A percentile compares a stretch with the other conserved stretches of the same genome.
These are phyloP conservation scores for Galemys pyrenaicus DNA, from an alignment of 2,113 vertebrate species.

Conservation along the genomic window DNA sequence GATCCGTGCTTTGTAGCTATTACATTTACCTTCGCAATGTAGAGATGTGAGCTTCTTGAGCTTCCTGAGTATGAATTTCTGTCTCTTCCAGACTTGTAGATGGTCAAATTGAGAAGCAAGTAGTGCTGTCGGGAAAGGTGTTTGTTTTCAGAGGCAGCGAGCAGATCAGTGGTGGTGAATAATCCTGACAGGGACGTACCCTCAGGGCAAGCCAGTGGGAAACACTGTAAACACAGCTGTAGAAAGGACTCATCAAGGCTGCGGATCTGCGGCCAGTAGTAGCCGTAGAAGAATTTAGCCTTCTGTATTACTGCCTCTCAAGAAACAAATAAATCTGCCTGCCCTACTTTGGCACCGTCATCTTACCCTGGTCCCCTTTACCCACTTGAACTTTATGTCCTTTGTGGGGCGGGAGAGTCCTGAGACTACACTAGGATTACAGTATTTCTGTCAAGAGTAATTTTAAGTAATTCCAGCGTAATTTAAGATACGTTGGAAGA, in stretches of 20 bases:
- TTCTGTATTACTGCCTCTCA: neutral
- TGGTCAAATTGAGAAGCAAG: neutral
- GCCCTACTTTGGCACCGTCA: neutral
- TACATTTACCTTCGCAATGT: neutral
- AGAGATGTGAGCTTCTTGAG: neutral
- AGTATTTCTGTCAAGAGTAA: neutral
- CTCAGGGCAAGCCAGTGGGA: neutral
- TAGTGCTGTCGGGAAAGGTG: neutral
- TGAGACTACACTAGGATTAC: neutral
- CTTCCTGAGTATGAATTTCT: neutral
- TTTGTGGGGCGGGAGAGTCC: neutral
- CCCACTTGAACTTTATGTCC: neutral
- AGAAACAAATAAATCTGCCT: neutral
- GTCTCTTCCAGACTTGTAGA: neutral
- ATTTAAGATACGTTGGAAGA: neutral
- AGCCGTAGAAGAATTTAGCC: neutral
- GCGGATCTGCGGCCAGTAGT: neutral
- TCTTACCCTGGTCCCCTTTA: neutral
- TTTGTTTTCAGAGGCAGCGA: neutral
- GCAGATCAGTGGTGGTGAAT: neutral
- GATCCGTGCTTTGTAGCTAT: neutral
- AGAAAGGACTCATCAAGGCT: neutral
- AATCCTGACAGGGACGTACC: neutral
- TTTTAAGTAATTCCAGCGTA: no score
- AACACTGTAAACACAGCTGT: neutral